phyloP scores from a whole-genome alignment of 2,888 invertebrate species.

The Blastobasis adustella region DNA sequence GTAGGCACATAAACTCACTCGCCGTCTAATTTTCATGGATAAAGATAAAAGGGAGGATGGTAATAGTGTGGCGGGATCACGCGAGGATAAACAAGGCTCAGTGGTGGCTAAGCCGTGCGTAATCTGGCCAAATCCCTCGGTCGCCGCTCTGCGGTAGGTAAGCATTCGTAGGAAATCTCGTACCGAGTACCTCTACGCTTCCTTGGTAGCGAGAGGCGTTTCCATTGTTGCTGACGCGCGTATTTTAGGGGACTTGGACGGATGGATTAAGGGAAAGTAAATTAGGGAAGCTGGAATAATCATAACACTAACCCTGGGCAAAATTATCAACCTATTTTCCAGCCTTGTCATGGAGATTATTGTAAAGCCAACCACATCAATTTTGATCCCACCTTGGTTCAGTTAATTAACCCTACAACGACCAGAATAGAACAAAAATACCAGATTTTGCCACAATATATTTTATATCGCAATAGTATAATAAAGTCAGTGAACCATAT shows the following conservation, averaged over 20 bases:
- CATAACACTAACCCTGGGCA: too few species aligned
- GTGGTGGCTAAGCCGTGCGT: slow-evolving; percentile 17
- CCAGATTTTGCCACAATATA: background rate
- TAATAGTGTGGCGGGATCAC: slow-evolving; percentile 2
- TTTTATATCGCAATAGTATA: background rate
- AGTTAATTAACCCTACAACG: too few species aligned
- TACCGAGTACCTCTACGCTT: slow-evolving; percentile 40
- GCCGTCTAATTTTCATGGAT: background rate
- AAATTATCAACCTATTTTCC: too few species aligned
- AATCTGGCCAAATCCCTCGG: slow-evolving; percentile 47
- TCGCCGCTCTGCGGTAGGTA: slow-evolving; percentile 61
- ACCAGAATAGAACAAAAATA: too few species aligned
- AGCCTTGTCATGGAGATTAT: too few species aligned
- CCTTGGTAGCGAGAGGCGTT: slow-evolving; percentile 33
- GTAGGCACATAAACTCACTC: too few species aligned
- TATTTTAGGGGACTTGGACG: slow-evolving; percentile 32
- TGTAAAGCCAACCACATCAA: too few species aligned
- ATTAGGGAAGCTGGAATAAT: too few species aligned
- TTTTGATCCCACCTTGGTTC: too few species aligned
- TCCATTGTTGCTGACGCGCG: slow-evolving; percentile 31
- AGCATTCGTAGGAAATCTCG: slow-evolving; percentile 42
- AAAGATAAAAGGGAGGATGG: slow-evolving; percentile 2
- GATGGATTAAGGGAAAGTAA: too few species aligned
- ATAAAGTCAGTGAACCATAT: too few species aligned
- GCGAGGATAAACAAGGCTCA: slow-evolving; percentile 3